These are phyloP conservation scores for Sphaerophoria taeniata DNA, from an alignment of 2,888 invertebrate species.

Conservation along the genomic window DNA sequence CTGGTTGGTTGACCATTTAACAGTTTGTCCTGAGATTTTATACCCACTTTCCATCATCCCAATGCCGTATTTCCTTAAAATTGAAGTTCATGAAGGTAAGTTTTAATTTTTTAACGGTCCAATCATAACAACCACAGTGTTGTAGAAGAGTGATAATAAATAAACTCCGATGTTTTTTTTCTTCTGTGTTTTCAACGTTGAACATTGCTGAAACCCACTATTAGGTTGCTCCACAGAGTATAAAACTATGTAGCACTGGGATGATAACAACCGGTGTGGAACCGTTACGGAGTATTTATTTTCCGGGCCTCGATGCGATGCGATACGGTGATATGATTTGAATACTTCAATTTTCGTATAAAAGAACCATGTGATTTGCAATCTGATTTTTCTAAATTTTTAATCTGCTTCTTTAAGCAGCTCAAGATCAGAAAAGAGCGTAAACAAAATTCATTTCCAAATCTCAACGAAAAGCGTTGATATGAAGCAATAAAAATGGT, in stretches of 20 bases:
- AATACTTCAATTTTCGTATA: slow-evolving; percentile 44
- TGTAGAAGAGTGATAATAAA: slow-evolving; percentile 53
- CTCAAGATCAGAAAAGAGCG: no score
- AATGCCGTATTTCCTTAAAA: no score
- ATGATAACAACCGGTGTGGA: slow-evolving; percentile 72
- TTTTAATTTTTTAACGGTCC: no score
- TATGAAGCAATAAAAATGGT: no score
- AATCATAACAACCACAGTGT: not conserved
- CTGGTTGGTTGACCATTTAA: no score
- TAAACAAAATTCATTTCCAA: no score
- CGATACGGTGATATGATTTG: slow-evolving; percentile 74
- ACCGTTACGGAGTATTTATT: slow-evolving; percentile 75
- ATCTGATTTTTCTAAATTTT: slow-evolving; percentile 1
- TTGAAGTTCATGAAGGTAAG: no score
- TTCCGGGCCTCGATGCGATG: no score
- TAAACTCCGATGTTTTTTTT: slow-evolving; percentile 46
- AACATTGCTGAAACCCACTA: slow-evolving; percentile 5
- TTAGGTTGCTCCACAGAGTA: slow-evolving; percentile 59
- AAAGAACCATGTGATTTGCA: slow-evolving; percentile 56
- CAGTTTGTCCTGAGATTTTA: no score
- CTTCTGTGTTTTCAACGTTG: slow-evolving; percentile 1
- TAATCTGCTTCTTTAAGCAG: no score
- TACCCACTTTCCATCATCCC: no score
- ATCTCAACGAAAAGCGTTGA: no score
- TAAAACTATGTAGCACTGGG: slow-evolving; percentile 52